A percentile compares a stretch with the other conserved stretches of the same genome.
Conservation (phyloP, 2,888 invertebrate species). For the Serrognathus titanus region DNA sequence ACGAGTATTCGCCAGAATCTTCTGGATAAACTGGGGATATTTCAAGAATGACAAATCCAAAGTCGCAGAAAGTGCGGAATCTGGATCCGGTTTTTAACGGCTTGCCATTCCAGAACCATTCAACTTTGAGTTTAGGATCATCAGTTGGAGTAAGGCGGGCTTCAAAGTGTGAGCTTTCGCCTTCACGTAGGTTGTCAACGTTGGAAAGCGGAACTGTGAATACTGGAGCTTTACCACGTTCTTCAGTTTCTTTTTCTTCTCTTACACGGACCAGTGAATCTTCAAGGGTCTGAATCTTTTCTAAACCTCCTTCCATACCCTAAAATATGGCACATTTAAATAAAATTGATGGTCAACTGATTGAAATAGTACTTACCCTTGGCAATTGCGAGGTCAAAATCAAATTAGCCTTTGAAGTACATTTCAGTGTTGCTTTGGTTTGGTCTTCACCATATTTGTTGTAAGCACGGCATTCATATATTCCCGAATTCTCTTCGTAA, state of each 20-base stretch:
- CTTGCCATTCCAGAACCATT: constrained; percentile 95
- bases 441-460: constrained; percentile 88
- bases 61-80: constrained; percentile 96
- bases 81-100: constrained; percentile 84
- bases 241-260: constrained; percentile 70
- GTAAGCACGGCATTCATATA: constrained; percentile 88
- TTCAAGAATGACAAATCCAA: constrained; percentile 95
- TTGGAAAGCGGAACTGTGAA: constrained; percentile 88
- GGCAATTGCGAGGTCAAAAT: constrained; percentile 91
- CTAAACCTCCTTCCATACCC: constrained; percentile 93
- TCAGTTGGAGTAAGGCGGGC: constrained; percentile 85
- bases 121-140: constrained; percentile 85
- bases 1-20: constrained; percentile 90
- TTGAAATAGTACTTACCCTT: constrained; percentile 57
- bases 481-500: constrained; percentile 93
- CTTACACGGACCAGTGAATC: constrained; percentile 78
- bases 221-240: constrained; percentile 80
- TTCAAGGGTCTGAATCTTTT: constrained; percentile 89
- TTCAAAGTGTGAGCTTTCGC: constrained; percentile 89
- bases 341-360: not conserved
- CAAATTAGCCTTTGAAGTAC: constrained; percentile 83
- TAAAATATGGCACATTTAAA: constrained; percentile 36
- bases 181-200: constrained; percentile 82
- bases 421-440: constrained; percentile 80
- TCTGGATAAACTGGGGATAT: constrained; percentile 96